A percentile compares a stretch with the other conserved stretches of the same genome.
Evolutionary conservation across 2,113 vertebrate genomes (phyloP).

Genomic region (Hydrochoerus hydrochaeris): DNA sequence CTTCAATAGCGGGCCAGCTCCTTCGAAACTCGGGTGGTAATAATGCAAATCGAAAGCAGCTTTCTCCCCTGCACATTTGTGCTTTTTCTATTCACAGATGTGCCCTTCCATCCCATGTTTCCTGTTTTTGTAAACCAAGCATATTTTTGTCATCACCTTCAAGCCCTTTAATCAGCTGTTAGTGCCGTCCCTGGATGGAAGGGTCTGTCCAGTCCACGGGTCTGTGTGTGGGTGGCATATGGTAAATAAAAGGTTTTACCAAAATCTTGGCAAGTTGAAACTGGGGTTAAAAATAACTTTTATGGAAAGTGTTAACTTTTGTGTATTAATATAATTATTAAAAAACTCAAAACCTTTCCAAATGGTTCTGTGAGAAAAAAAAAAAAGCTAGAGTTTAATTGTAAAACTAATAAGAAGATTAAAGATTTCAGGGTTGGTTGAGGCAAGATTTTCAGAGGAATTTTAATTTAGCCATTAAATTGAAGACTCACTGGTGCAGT

Average conservation of each 20-base stretch:
- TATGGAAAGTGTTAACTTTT: constrained; percentile 51
- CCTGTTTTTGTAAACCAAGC: constrained; percentile 59
- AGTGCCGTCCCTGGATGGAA: constrained; percentile 42
- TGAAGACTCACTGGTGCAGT: background rate
- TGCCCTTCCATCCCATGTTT: constrained; percentile 61
- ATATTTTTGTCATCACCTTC: constrained; percentile 75
- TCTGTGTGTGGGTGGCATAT: constrained; percentile 62
- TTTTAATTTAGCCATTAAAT: background rate
- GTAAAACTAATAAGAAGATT: background rate
- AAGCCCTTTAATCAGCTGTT: constrained; percentile 63
- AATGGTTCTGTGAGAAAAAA: background rate
- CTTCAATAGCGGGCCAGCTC: background rate
- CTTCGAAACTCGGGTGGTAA: background rate
- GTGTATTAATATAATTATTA: constrained; percentile 47
- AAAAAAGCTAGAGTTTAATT: background rate
- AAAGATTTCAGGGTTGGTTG: background rate
- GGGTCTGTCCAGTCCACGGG: background rate
- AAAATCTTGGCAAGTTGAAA: constrained; percentile 56
- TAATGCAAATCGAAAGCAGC: constrained; percentile 75
- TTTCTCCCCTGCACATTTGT: constrained; percentile 55
- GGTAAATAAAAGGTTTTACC: background rate
- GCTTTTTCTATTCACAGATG: constrained; percentile 56
- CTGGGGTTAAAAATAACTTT: constrained; percentile 51
- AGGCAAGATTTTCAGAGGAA: constrained; percentile 35
- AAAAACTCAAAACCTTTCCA: constrained; percentile 47